These are phyloP conservation scores for Petroica traversi DNA, from an alignment of 2,113 vertebrate genomes.

Conservation along the genomic window DNA sequence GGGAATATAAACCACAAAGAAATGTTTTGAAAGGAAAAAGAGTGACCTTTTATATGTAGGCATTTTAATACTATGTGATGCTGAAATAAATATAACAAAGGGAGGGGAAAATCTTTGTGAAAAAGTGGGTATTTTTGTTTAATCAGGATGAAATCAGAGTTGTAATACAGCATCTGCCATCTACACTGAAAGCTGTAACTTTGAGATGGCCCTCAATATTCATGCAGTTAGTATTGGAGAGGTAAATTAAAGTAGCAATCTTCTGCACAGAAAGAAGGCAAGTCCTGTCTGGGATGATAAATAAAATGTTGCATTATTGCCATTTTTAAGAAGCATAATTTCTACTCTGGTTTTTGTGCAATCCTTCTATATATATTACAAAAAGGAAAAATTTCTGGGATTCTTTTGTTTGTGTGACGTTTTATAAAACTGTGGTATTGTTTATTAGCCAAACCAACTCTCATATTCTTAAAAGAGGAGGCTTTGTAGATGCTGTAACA, in stretches of 20 bases:
- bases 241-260: not conserved
- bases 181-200: not conserved
- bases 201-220: not conserved
- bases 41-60: conserved; percentile 78
- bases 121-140: conserved; percentile 43
- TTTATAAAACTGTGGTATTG: not conserved
- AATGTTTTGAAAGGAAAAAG: conserved; percentile 75
- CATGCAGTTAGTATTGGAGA: not conserved
- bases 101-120: not conserved
- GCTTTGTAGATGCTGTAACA: not conserved
- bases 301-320: not conserved
- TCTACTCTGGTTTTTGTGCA: not conserved
- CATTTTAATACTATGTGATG: conserved; percentile 76
- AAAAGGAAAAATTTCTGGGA: rapidly evolving
- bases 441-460: not conserved
- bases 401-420: not conserved
- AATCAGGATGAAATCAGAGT: conserved; percentile 15
- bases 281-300: not conserved
- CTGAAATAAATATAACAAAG: conserved; percentile 65
- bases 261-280: not conserved
- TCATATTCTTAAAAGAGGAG: not conserved
- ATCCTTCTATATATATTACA: not conserved
- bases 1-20: conserved; percentile 71
- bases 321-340: not conserved
- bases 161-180: not conserved